Evolutionary conservation across 2,797 vertebrate genomes (phyloP).

Genomic region (Lepilemur ruficaudatus): DNA sequence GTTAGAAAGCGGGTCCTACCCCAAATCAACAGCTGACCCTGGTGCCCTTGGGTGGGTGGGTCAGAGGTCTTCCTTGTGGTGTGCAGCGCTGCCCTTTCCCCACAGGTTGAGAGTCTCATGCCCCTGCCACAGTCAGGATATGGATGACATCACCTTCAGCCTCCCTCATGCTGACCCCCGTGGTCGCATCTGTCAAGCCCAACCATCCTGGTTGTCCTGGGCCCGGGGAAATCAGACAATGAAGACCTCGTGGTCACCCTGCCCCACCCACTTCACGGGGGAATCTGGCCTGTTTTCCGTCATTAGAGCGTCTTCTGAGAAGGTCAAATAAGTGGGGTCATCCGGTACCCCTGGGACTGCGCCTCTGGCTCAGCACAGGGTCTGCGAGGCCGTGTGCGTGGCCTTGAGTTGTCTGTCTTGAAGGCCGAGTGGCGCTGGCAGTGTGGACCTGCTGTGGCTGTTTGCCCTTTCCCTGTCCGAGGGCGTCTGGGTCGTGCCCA

Average conservation of each 20-base stretch:
- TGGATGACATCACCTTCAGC: fast-evolving
- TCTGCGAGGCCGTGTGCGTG: not conserved
- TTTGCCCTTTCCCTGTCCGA: not conserved
- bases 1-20: not conserved
- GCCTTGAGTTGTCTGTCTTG: not conserved
- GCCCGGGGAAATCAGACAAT: not conserved
- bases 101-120: not conserved
- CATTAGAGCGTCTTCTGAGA: not conserved
- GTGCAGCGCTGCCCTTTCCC: not conserved
- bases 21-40: not conserved
- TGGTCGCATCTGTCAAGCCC: too few relatives aligned
- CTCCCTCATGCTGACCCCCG: not conserved
- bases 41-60: too few relatives aligned
- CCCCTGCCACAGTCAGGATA: fast-evolving
- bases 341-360: too few relatives aligned
- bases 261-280: not conserved
- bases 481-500: not conserved
- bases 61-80: not conserved
- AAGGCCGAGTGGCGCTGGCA: fast-evolving
- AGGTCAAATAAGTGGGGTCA: not conserved
- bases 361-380: not conserved
- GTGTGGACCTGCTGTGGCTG: fast-evolving
- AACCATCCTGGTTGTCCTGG: fast-evolving
- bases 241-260: not conserved
- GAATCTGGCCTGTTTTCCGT: not conserved